A percentile compares a stretch with the other conserved stretches of the same genome.
phyloP scores from a whole-genome alignment of 2,797 vertebrate genomes.

The Staurois parvus region DNA sequence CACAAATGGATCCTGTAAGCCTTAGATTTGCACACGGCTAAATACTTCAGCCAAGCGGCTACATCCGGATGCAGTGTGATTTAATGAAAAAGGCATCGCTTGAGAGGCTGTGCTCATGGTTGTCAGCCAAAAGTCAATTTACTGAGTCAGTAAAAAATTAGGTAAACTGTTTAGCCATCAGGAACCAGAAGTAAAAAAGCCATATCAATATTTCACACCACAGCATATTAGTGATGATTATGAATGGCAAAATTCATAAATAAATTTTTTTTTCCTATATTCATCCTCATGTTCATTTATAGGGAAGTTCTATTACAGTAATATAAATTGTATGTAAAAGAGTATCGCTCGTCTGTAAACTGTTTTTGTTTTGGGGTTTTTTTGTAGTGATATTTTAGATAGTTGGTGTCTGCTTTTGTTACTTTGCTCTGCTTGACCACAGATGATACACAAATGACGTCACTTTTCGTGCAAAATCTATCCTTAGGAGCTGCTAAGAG shows the following conservation, averaged over 20 bases:
- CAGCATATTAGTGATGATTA: background rate
- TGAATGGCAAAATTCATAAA: background rate
- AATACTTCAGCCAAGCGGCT: slow-evolving; percentile 54
- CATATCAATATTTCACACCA: background rate
- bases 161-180: slow-evolving; percentile 6
- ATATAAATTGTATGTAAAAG: background rate
- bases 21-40: slow-evolving; percentile 54
- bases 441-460: too few species aligned
- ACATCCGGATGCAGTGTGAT: slow-evolving; percentile 53
- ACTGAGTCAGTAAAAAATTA: slow-evolving; percentile 12
- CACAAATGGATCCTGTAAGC: slow-evolving; percentile 53
- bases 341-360: background rate
- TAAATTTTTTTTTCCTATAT: too few species aligned
- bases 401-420: too few species aligned
- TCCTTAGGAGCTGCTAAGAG: too few species aligned
- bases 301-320: background rate
- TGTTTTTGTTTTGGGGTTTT: too few species aligned
- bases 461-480: too few species aligned
- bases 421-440: too few species aligned
- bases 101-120: slow-evolving; percentile 9
- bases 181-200: background rate
- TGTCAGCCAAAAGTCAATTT: background rate
- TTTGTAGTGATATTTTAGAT: too few species aligned
- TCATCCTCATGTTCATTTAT: background rate
- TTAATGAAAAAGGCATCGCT: slow-evolving; percentile 42